Base-by-base conservation (phyloP, 2,113 vertebrate genomes). In the Cromileptes altivelis region DNA sequence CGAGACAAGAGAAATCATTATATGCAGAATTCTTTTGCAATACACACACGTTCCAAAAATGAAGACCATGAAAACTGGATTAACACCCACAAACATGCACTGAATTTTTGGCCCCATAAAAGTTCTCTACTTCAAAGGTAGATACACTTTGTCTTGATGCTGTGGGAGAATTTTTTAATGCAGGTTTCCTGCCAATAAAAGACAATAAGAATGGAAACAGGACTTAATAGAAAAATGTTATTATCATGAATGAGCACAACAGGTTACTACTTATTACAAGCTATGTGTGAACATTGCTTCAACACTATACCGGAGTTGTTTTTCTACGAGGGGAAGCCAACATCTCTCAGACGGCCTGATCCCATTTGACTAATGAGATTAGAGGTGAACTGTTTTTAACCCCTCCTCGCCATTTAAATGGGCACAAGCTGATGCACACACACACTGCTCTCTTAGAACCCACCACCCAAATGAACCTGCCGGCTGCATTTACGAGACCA, bases 301-400 rank as follows among this genome's bases (percentile, higher is more conserved):
- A 69, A 65, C 50, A 25, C 23, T 10, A 42, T 11, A 72, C 27
- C 55, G 27, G 50, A 60, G 81, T 61, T 91, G 73, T 89, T 88
- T 90, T 91, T 82, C 53, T 75, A 71, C 11, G 42, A 55, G 67
- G 58, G 30, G 15, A 63, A 21, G 25, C 50, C 56, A 42, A 68
- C 42, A 84, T 82, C 68, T 74, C 88, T 86, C 83, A 88, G 87
- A 92, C 90, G 1, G 52, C 65, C 88, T 89, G 89, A 94, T 93
- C 90, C 87, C 58, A 87, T 90, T 80, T 84, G 68, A 81, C 79
- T 91, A 91, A 94, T 86, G 72, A 92, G 91, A 94, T 94, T 93
- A 93, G 70, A 78, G 37, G 37, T 85, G 85, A 90, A 90, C 83
- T 69, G 83, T 79, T 73, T 84, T 77, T 78, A 85, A 91, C 86